These are phyloP conservation scores for Augiades crinisus DNA, from an alignment of 2,888 invertebrate genomes.

Conservation along the genomic window DNA sequence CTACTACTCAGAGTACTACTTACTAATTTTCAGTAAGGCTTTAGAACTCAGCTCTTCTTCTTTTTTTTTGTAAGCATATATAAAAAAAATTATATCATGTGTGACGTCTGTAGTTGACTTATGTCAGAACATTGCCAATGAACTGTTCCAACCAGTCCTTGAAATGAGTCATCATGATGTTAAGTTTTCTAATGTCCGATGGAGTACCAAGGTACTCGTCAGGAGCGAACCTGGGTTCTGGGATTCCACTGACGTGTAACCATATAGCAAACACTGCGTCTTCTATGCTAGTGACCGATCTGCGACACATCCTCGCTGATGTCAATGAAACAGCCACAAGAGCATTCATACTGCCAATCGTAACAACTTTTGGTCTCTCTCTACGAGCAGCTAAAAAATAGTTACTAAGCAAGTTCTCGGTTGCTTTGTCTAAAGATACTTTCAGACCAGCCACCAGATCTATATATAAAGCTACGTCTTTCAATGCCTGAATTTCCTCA, in stretches of 20 bases:
- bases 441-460: slow-evolving; percentile 56
- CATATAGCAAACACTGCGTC: slow-evolving; percentile 71
- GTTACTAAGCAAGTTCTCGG: slow-evolving; percentile 53
- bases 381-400: slow-evolving; percentile 67
- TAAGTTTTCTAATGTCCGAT: slow-evolving; percentile 50
- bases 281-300: slow-evolving; percentile 50
- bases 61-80: too few species aligned
- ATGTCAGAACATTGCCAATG: slow-evolving; percentile 37
- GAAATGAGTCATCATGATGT: slow-evolving; percentile 56
- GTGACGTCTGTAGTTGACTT: not conserved
- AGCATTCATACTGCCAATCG: slow-evolving; percentile 55
- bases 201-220: slow-evolving; percentile 66
- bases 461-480: slow-evolving; percentile 52
- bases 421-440: slow-evolving; percentile 46
- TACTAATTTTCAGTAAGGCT: too few species aligned
- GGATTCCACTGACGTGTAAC: slow-evolving; percentile 63
- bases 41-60: too few species aligned
- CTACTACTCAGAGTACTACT: too few species aligned
- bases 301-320: slow-evolving; percentile 62
- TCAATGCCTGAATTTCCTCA: slow-evolving; percentile 51
- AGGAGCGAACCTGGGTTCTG: slow-evolving; percentile 65
- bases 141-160: slow-evolving; percentile 65
- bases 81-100: too few species aligned
- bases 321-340: slow-evolving; percentile 54
- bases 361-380: slow-evolving; percentile 53